Percentiles rank a stretch among this genome's conserved stretches.
These are phyloP conservation scores for Mantis religiosa DNA, from an alignment of 2,888 invertebrate genomes.

Conservation along the genomic window DNA sequence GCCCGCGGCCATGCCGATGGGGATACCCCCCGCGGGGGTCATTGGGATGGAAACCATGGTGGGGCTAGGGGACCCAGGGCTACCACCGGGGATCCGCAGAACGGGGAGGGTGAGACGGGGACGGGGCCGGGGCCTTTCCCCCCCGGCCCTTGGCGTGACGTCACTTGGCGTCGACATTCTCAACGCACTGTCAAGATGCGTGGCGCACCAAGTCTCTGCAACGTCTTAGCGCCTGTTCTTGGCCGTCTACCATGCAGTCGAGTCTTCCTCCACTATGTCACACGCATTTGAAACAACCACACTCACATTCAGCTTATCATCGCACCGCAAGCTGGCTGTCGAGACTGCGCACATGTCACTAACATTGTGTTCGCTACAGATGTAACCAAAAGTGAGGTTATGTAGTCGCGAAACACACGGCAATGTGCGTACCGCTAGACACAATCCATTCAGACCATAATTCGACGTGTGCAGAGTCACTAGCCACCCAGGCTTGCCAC, in stretches of 20 bases:
- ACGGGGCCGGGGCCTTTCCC: neutral
- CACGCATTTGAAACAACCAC: neutral
- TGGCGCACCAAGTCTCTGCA: neutral
- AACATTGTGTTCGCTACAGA: neutral
- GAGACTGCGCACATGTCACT: neutral
- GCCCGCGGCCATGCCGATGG: constrained; percentile 23
- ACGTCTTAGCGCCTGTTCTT: neutral
- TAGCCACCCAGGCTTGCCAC: neutral
- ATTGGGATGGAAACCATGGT: constrained; percentile 41
- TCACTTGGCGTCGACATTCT: neutral
- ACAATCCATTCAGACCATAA: neutral
- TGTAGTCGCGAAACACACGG: neutral
- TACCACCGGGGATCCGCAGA: constrained; percentile 18
- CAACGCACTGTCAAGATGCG: neutral
- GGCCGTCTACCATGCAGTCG: neutral
- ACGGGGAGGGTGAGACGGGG: constrained; percentile 26
- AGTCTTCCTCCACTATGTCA: neutral
- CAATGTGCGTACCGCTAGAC: neutral
- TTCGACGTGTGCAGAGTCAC: neutral
- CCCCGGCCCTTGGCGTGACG: neutral
- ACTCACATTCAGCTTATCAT: neutral
- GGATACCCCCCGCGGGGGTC: constrained; percentile 41
- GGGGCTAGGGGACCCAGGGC: constrained; percentile 41
- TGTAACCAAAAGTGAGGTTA: neutral
- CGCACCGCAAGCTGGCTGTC: neutral